Base-by-base conservation (phyloP, 2,113 vertebrate species). In the Nestor notabilis region DNA sequence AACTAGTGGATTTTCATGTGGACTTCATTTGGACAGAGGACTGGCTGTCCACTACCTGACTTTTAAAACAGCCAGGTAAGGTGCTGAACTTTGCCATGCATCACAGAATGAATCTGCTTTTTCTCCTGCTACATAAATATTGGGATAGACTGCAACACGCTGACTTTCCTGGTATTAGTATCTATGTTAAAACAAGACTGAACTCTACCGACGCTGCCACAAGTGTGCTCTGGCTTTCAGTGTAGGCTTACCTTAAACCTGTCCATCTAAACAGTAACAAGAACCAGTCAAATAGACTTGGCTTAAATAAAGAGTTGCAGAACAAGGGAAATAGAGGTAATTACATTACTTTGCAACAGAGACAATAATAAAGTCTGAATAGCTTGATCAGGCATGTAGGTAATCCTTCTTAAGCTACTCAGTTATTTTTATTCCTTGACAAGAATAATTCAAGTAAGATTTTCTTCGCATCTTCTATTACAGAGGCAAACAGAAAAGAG, bases 341-440 rank as follows among this genome's bases (percentile, higher is more conserved):
- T 80, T 43, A 28, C 9, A 9, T 90, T 70, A 46, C 16, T 43
- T 83, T 83, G 28, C 35, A 88, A 24, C 14, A 69, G 33, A 52
- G 63, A 65, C n/a, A 37, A 69, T 72, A 88, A 50, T 27, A 28
- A 18, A 9, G 6, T n/a, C 46, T 49, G 79, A 83, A 72, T 31
- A 68, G 16, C 58, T 95, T 93, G 28, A 56, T 90, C n/a, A 66
- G 56, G 28, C 17, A n/a, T 65, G 46, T 33, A 31, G 39, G 35
- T 78, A 78, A 85, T 87, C 8, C 58, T 82, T 94, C 81, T 69
- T 68, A 53, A 78, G 15, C 3, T 35, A 61, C 18, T 65, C 16
- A 44, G 39, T 71, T 94, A 39, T 75, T 83, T 90, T 86, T 77
- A n/a, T 55, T 55, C 39, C 50, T 86, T 77, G 63, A 86, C 39